Percentiles rank a stretch among this genome's conserved stretches.
Evolutionary conservation across 2,113 vertebrate genomes (phyloP).

Genomic region (Pluvianellus socialis): DNA sequence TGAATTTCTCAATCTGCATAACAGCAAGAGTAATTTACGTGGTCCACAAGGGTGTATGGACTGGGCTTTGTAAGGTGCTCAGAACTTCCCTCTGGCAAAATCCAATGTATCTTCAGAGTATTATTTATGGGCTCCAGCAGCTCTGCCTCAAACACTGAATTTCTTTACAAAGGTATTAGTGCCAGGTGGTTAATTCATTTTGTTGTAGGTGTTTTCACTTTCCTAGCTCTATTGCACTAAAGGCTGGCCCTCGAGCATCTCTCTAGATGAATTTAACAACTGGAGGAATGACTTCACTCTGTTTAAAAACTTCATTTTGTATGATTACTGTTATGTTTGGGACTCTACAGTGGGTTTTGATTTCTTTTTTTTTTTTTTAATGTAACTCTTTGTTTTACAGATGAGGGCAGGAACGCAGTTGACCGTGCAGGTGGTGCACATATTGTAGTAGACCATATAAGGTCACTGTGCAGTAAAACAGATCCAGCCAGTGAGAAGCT

Average conservation of each 20-base stretch:
- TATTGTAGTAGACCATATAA: constrained; percentile 97
- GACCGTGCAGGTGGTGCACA: constrained; percentile 98
- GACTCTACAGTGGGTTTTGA: constrained; percentile 60
- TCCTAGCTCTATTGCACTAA: background rate
- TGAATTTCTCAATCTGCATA: background rate
- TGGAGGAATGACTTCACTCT: background rate
- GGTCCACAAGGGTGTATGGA: background rate
- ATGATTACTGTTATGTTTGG: constrained; percentile 66
- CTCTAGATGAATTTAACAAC: background rate
- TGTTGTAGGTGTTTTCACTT: constrained; percentile 29
- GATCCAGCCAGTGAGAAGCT: constrained; percentile 98
- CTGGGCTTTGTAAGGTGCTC: background rate
- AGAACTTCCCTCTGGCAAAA: background rate
- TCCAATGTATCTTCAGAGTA: background rate
- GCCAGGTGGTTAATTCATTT: constrained; percentile 17
- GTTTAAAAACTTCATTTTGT: constrained; percentile 35
- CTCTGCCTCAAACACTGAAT: background rate
- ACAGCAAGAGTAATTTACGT: background rate
- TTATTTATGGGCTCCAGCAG: background rate
- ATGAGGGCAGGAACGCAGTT: constrained; percentile 99
- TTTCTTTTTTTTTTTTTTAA: constrained; percentile 83
- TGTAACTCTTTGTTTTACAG: constrained; percentile 99
- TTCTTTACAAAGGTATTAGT: background rate
- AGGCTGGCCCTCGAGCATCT: background rate
- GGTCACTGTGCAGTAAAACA: constrained; percentile 94